Percentiles rank a stretch among this genome's conserved stretches.
Conservation (phyloP, 1,140 invertebrate species). For the Polypedilum pembai region DNA sequence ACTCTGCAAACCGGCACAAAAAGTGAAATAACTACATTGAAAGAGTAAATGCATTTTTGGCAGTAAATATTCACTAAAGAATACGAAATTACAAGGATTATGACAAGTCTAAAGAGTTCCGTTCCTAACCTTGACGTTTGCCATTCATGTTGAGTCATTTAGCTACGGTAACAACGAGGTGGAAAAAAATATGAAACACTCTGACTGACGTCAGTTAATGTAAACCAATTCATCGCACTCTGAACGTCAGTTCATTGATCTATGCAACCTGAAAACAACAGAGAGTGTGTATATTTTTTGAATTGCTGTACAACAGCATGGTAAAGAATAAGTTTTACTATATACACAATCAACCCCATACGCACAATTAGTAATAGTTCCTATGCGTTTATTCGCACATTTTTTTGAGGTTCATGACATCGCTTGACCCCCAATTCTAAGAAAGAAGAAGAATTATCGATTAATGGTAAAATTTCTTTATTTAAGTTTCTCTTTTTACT, state of each 20-base stretch:
- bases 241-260: conserved; percentile 19
- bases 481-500: no score
- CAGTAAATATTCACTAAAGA: not conserved
- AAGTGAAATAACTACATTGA: not conserved
- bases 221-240: conserved; percentile 26
- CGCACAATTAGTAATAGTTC: not conserved
- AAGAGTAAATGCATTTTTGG: conserved; percentile 10
- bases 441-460: no score
- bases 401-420: conserved; percentile 6
- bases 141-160: conserved; percentile 8
- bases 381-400: not conserved
- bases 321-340: no score
- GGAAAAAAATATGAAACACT: not conserved
- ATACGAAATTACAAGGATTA: not conserved
- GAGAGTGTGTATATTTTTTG: no score
- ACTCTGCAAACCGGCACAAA: not conserved
- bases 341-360: not conserved
- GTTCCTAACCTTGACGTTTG: not conserved
- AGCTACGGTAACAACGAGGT: no score
- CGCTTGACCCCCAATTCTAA: not conserved
- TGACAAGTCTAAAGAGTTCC: not conserved
- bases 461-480: no score
- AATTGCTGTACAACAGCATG: no score
- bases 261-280: not conserved
- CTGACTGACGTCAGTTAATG: conserved; percentile 2